Evolutionary conservation across 2,797 vertebrate genomes (phyloP).

Genomic region (Nothura maculosa): DNA sequence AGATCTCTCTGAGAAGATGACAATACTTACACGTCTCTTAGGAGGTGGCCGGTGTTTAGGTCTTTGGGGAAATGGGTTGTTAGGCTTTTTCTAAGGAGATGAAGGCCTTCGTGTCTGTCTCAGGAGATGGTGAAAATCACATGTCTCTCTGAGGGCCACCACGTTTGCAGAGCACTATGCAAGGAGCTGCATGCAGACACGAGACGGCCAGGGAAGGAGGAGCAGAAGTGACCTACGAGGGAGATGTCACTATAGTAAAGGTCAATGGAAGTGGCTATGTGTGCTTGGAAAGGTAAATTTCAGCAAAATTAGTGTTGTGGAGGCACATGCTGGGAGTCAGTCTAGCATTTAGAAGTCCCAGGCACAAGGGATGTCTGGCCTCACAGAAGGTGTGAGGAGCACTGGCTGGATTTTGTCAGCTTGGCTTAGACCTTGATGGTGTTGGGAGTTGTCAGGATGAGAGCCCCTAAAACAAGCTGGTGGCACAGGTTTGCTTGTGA

Average conservation of each 20-base stretch:
- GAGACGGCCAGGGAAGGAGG: not conserved
- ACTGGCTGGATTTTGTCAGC: not conserved
- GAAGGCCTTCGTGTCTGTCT: rapidly evolving
- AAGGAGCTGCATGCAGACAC: rapidly evolving
- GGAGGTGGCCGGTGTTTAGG: rapidly evolving
- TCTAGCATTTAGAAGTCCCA: not conserved
- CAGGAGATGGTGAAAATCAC: not conserved
- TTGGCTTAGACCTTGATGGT: not conserved
- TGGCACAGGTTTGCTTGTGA: not conserved
- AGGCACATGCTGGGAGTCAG: not conserved
- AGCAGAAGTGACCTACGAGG: not conserved
- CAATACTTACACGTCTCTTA: not conserved
- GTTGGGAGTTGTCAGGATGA: not conserved
- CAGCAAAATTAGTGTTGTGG: too few relatives aligned
- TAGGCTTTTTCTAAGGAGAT: not conserved
- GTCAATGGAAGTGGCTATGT: too few relatives aligned
- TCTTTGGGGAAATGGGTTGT: not conserved
- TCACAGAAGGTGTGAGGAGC: not conserved
- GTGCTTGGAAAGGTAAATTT: not conserved
- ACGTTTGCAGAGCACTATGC: not conserved
- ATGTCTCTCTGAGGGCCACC: rapidly evolving
- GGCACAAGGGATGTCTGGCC: not conserved
- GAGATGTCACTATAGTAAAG: not conserved
- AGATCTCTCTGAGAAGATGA: not conserved
- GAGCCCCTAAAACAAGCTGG: not conserved